A percentile compares a stretch with the other conserved stretches of the same genome.
phyloP scores from a whole-genome alignment of 2,888 invertebrate genomes.

The Panopea generosa region DNA sequence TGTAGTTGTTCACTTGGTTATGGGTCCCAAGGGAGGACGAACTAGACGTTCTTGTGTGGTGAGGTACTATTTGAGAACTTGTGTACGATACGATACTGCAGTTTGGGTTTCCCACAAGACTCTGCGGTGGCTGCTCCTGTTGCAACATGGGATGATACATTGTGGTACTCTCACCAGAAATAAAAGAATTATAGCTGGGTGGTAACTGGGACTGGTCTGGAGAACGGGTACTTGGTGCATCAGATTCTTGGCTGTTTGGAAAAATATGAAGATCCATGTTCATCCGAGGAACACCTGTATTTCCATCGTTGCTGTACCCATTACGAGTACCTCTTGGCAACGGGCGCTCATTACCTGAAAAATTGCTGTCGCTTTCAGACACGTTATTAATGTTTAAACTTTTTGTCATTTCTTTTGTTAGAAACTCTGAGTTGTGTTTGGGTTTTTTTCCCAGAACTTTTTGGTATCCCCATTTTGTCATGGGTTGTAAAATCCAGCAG shows the following conservation, averaged over 20 bases:
- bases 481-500: conserved; percentile 93
- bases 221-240: too few species aligned
- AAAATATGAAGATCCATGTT: conserved; percentile 80
- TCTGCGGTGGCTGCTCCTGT: conserved; percentile 27
- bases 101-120: conserved; percentile 39
- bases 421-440: conserved; percentile 78
- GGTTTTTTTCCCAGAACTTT: conserved; percentile 93
- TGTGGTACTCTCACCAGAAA: conserved; percentile 44
- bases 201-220: conserved; percentile 33
- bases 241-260: conserved; percentile 61
- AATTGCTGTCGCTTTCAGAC: conserved; percentile 69
- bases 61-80: conserved; percentile 59
- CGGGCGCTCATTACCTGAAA: conserved; percentile 67
- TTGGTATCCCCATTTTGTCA: conserved; percentile 97
- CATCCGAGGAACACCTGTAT: conserved; percentile 67
- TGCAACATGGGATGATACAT: conserved; percentile 42
- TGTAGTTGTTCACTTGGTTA: conserved; percentile 54
- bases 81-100: conserved; percentile 64
- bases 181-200: conserved; percentile 51
- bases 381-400: conserved; percentile 75
- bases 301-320: conserved; percentile 62
- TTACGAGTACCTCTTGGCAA: conserved; percentile 64
- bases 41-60: conserved; percentile 75
- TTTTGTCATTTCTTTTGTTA: conserved; percentile 79
- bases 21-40: conserved; percentile 72